Percentiles rank a stretch among this genome's conserved stretches.
Conservation (phyloP, 2,888 invertebrate genomes). For the Nomada fucata region DNA sequence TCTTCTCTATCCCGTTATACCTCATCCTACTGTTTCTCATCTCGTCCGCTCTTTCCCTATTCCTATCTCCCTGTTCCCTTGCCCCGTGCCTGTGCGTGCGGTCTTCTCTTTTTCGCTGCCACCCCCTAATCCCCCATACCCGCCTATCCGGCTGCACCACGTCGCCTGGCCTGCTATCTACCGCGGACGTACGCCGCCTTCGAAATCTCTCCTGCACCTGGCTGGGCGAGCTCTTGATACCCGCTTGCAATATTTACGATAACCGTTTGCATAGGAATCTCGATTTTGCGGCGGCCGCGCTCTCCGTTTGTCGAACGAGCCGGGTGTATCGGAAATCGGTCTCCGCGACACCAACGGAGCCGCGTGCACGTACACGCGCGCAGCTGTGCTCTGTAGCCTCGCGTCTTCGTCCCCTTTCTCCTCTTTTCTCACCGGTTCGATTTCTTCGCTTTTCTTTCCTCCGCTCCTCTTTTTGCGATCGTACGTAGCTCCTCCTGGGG, state of each 20-base stretch:
- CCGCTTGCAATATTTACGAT: constrained; percentile 63
- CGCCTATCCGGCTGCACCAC: constrained; percentile 42
- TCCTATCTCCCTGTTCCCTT: constrained; percentile 37
- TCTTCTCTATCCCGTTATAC: constrained; percentile 65
- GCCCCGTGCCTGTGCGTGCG: neutral
- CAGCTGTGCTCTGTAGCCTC: neutral
- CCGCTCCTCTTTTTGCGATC: no score
- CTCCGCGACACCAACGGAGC: neutral
- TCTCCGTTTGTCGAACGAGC: constrained; percentile 3
- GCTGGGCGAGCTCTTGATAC: constrained; percentile 53
- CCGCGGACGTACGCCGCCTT: constrained; percentile 61
- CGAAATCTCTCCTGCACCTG: constrained; percentile 65
- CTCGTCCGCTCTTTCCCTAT: constrained; percentile 39
- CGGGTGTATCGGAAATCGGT: constrained; percentile 28
- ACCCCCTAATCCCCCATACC: no score
- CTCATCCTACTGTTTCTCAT: constrained; percentile 65
- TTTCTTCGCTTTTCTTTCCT: no score
- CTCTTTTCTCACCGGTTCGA: neutral
- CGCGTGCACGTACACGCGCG: neutral
- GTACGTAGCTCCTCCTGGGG: neutral
- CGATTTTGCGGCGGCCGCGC: constrained; percentile 42
- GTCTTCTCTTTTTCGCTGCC: neutral
- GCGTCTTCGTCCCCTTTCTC: neutral
- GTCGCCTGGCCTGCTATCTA: constrained; percentile 50
- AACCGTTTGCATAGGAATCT: constrained; percentile 60